Evolutionary conservation across 2,797 vertebrate species (phyloP).

Genomic region (Cynodonichthys magdalenae): DNA sequence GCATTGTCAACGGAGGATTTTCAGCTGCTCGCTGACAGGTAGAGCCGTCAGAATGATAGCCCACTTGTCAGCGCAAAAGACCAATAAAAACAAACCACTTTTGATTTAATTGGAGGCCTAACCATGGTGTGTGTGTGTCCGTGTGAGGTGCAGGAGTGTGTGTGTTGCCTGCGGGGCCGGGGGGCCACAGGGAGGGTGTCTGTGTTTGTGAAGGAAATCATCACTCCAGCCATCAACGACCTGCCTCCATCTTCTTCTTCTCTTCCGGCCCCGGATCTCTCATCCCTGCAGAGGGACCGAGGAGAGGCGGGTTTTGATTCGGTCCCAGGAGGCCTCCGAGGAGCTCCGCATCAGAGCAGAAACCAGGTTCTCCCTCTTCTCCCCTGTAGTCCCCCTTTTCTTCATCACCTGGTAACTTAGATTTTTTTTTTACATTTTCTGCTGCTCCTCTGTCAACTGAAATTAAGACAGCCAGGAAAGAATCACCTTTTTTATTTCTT

Average conservation of each 20-base stretch:
- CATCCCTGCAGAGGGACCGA: slow-evolving; percentile 57
- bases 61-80: slow-evolving; percentile 99
- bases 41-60: slow-evolving; percentile 97
- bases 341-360: slow-evolving; percentile 53
- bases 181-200: slow-evolving; percentile 58
- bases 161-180: slow-evolving; percentile 64
- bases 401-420: slow-evolving; percentile 38
- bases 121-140: slow-evolving; percentile 68
- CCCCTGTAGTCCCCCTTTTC: slow-evolving; percentile 16
- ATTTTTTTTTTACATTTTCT: slow-evolving; percentile 47
- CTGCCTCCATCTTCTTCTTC: slow-evolving; percentile 52
- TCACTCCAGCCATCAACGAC: slow-evolving; percentile 69
- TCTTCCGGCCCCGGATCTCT: slow-evolving; percentile 8
- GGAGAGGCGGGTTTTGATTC: slow-evolving; percentile 74
- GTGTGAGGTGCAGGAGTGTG: slow-evolving; percentile 35
- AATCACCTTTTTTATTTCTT: too few relatives aligned
- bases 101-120: slow-evolving; percentile 99
- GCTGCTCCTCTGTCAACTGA: slow-evolving; percentile 18
- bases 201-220: slow-evolving; percentile 73
- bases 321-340: slow-evolving; percentile 54
- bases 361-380: slow-evolving; percentile 29
- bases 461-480: slow-evolving; percentile 16
- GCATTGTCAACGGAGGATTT: slow-evolving; percentile 99
- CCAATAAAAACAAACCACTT: slow-evolving; percentile 99
- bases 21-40: slow-evolving; percentile 98